These are phyloP conservation scores for Osmerus eperlanus DNA, from an alignment of 2,113 vertebrate genomes.

Conservation along the genomic window DNA sequence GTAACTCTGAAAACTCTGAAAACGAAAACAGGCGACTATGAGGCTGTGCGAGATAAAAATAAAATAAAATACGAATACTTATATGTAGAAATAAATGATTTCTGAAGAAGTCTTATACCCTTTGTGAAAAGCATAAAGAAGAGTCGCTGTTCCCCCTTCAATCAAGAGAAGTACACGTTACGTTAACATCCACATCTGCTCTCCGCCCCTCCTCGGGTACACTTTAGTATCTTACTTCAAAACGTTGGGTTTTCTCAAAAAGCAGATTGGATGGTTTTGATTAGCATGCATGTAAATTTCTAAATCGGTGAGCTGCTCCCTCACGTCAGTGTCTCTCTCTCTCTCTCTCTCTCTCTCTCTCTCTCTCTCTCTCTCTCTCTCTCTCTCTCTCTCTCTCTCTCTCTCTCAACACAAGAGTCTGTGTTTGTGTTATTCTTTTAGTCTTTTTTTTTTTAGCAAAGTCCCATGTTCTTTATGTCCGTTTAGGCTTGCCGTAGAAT, in stretches of 20 bases:
- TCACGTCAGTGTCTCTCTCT: too few species aligned
- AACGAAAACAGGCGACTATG: conserved; percentile 46
- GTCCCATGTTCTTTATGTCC: conserved; percentile 54
- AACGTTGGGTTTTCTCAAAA: conserved; percentile 64
- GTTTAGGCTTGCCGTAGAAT: conserved; percentile 21
- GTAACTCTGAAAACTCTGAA: conserved; percentile 50
- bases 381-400: too few species aligned
- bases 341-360: too few species aligned
- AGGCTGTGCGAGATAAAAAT: conserved; percentile 61
- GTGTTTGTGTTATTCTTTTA: conserved; percentile 41
- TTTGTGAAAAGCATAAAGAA: conserved; percentile 42
- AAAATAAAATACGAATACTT: not conserved
- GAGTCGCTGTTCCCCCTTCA: conserved; percentile 36
- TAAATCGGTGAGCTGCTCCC: conserved; percentile 53
- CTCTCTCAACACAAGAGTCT: too few species aligned
- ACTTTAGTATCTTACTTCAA: conserved; percentile 60
- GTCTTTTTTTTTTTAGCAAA: conserved; percentile 4
- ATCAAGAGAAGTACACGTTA: conserved; percentile 57
- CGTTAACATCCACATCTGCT: conserved; percentile 65
- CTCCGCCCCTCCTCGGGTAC: conserved; percentile 55
- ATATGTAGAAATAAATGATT: conserved; percentile 39
- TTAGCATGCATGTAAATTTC: conserved; percentile 72
- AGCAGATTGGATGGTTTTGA: conserved; percentile 69
- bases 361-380: too few species aligned
- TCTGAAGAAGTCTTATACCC: conserved; percentile 23